Conservation (phyloP, 23 tunicate genomes). For the Ciona savignyi region DNA sequence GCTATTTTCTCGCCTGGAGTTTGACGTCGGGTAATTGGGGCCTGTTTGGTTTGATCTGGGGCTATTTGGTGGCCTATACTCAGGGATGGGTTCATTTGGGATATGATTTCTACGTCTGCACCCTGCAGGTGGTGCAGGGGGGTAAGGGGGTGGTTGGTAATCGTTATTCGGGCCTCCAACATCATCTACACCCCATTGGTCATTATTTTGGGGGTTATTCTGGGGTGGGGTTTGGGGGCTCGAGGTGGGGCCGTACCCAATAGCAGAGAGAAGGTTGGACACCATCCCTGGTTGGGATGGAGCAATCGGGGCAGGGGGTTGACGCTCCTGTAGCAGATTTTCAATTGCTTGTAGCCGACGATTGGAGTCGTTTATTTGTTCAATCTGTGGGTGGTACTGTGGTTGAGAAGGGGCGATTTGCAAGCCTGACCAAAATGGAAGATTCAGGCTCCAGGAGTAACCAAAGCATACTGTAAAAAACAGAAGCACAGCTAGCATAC, state of each 20-base stretch:
- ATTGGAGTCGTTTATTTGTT: constrained; percentile 4
- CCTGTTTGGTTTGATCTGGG: too few relatives aligned
- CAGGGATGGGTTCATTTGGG: too few relatives aligned
- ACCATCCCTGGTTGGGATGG: not conserved
- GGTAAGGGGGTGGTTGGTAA: too few relatives aligned
- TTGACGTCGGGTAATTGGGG: too few relatives aligned
- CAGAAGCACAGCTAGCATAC: constrained; percentile 27
- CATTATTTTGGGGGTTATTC: not conserved
- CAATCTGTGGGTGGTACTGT: constrained; percentile 9
- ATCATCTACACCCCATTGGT: too few relatives aligned
- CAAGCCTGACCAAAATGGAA: constrained; percentile 85
- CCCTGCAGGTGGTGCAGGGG: too few relatives aligned
- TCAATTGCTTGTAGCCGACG: not conserved
- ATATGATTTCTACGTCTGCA: too few relatives aligned
- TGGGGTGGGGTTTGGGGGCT: not conserved
- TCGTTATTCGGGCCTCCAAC: too few relatives aligned
- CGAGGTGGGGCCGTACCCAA: not conserved
- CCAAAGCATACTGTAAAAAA: constrained; percentile 55
- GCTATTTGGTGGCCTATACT: too few relatives aligned
- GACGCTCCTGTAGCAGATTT: not conserved
- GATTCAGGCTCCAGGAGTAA: constrained; percentile 50
- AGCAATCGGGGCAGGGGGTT: too few relatives aligned
- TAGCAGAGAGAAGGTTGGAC: not conserved
- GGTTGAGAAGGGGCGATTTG: constrained; percentile 48
- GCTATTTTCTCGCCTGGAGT: too few relatives aligned